A percentile compares a stretch with the other conserved stretches of the same genome.
phyloP scores from a whole-genome alignment of 2,113 vertebrate genomes.

The Cygnus atratus region DNA sequence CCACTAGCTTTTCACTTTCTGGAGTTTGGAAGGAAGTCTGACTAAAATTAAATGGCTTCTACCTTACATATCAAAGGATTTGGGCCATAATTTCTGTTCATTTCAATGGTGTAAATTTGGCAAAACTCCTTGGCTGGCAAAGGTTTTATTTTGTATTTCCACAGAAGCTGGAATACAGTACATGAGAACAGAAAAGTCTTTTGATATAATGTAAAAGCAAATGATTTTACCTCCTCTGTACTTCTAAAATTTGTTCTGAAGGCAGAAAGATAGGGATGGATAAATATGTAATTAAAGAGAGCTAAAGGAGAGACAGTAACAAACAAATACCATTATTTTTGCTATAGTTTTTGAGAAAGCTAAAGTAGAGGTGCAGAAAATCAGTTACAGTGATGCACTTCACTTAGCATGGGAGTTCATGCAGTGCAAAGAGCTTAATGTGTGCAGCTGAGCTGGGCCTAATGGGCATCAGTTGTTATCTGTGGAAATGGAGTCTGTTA shows the following conservation, averaged over 20 bases:
- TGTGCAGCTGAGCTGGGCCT: slow-evolving; percentile 49
- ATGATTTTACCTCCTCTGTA: neutral
- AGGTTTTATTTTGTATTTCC: neutral
- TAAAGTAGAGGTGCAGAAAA: slow-evolving; percentile 19
- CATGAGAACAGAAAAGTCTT: neutral
- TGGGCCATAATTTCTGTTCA: neutral
- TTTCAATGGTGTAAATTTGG: neutral
- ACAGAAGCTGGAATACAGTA: neutral
- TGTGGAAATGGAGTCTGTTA: slow-evolving; percentile 45
- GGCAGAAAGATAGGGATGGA: neutral
- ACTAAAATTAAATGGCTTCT: neutral
- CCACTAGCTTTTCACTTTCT: neutral
- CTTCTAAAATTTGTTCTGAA: neutral
- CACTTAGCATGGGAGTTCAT: slow-evolving; percentile 65
- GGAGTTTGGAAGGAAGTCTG: neutral
- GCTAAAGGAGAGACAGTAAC: neutral
- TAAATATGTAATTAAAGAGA: slow-evolving; percentile 20
- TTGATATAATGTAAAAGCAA: neutral
- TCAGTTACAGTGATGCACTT: slow-evolving; percentile 42
- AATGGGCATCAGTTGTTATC: slow-evolving; percentile 60
- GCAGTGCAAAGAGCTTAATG: slow-evolving; percentile 70
- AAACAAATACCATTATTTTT: slow-evolving; percentile 38
- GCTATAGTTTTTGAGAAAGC: neutral
- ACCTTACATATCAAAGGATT: neutral
- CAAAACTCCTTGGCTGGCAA: neutral